Percentiles rank a stretch among this genome's conserved stretches.
phyloP scores from a whole-genome alignment of 2,888 invertebrate species.

The Drosophila macrospina region DNA sequence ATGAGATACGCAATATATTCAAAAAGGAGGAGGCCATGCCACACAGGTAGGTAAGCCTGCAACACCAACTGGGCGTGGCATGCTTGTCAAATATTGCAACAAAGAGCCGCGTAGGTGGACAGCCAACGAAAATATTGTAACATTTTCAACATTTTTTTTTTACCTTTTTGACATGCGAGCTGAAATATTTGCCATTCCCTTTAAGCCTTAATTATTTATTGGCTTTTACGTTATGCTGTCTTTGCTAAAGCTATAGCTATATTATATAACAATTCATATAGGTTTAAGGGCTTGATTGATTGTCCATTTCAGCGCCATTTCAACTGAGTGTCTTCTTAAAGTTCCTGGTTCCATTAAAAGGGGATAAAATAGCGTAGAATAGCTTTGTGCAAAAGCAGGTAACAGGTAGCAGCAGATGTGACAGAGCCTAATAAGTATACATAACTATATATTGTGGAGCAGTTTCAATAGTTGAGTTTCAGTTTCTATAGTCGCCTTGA shows the following conservation, averaged over 20 bases:
- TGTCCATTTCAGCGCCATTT: no score
- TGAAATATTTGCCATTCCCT: constrained; percentile 1
- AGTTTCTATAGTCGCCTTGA: no score
- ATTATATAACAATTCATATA: no score
- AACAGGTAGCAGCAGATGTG: neutral
- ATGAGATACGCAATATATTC: constrained; percentile 90
- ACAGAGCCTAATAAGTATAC: no score
- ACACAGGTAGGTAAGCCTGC: constrained; percentile 85
- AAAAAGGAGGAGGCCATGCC: constrained; percentile 90
- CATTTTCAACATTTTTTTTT: constrained; percentile 4
- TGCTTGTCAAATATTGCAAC: neutral
- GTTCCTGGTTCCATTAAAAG: no score
- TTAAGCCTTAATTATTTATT: constrained; percentile 1
- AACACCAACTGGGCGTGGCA: constrained; percentile 7
- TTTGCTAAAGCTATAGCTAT: neutral
- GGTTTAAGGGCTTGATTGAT: no score
- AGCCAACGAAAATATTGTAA: neutral
- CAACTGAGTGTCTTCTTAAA: no score
- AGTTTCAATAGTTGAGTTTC: no score
- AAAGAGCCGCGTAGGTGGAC: constrained; percentile 8
- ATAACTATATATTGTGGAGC: no score
- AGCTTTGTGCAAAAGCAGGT: no score
- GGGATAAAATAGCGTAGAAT: no score
- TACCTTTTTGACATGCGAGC: constrained; percentile 4
- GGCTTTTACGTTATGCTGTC: neutral